Base-by-base conservation (phyloP, 2,888 invertebrate species). In the Nipponacmea schrenckii region DNA sequence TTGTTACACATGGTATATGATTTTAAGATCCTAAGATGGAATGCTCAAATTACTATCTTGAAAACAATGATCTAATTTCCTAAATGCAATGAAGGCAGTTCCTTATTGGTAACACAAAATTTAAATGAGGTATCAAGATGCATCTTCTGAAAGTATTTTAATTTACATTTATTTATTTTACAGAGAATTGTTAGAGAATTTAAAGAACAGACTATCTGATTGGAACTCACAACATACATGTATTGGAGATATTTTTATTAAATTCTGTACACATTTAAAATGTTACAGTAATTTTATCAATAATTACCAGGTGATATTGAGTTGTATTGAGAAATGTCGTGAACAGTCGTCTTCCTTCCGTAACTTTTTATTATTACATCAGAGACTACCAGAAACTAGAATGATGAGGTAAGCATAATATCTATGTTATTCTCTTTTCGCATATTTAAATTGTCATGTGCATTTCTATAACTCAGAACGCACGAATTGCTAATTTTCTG, bases 161-260 rank as follows among this genome's bases (percentile, higher is more conserved):
- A 39, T 39, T 39, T 39, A 39, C 8, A 1, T 39, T 39, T 39
- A 39, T 39, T 68, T 24, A 62, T 64, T 50, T 69, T 67, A 14
- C 81, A 87, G 87, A 66, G 80, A 81, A 39, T 71, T 88, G 27
- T 74, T 80, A 12, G 84, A 84, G 24, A 85, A 87, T 65, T 77
- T 88, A 44, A 82, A 83, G 77, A 79, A 79, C 27, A 81, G 87
- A 8, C 72, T 86, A 27, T 75, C 74, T 7, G 83, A 84, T 67
- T 88, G 87, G 87, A 80, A 82, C 31, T 70, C 83, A 8, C 81
- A 82, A 63, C 79, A 85, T 65, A 80, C 80, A 8, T 87, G 87
- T 69, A 76, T 88, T 8, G 88, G 87, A 5, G 88, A 88, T 75
- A 81, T 88, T 20, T 87, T 88, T 74, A 80, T 88, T 39, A 83